Base-by-base conservation (phyloP, 37 sponge, comb jelly and placozoan genomes). In the Bolinopsis microptera region DNA sequence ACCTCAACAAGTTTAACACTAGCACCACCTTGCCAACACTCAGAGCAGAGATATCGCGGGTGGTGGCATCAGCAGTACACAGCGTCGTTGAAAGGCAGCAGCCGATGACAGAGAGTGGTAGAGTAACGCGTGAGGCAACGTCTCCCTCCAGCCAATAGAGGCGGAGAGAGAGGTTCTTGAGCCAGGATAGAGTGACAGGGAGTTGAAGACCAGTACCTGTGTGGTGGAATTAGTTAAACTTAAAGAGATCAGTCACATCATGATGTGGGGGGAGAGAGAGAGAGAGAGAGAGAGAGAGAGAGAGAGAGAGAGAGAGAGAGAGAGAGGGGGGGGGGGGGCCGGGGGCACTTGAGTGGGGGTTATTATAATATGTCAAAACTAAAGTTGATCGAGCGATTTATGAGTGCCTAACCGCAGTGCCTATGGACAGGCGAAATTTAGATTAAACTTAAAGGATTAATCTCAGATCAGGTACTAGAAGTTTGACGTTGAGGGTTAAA, bases 131-230 rank as follows among this genome's bases (percentile, higher is more conserved):
- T 70, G 74, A 70, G 24, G 74, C 74, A 28, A 22, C 74, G 74
- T 70, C 74, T 3, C 74, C 28, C 74, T 70, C 74, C 74, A 70
- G 74, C 74, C 74, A 70, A 70, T 70, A 70, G 74, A n/a, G 30
- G 30, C 28, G 28, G 24, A 28, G 28, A 9, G 74, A 24, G 24
- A 70, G 74, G 26, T 70, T 70, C 74, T 70, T 70, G 74, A 70
- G 74, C 74, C 74, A 70, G 26, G 74, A 22, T 3, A 70, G 74
- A n/a, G 21, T 22, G 28, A 26, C 30, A 26, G 74, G 74, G 25
- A 70, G 74, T 26, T 70, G 74, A 2, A 70, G 74, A 3, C 25
- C 25, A 2, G 26, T 26, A 70, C 74, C 74, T 70, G 74, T 9
- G 21, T 2, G 21, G 74, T 3, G 30, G 21, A 3, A 70, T 2